phyloP scores from a whole-genome alignment of 1,140 invertebrate genomes.

The Scaptomyza graminum region DNA sequence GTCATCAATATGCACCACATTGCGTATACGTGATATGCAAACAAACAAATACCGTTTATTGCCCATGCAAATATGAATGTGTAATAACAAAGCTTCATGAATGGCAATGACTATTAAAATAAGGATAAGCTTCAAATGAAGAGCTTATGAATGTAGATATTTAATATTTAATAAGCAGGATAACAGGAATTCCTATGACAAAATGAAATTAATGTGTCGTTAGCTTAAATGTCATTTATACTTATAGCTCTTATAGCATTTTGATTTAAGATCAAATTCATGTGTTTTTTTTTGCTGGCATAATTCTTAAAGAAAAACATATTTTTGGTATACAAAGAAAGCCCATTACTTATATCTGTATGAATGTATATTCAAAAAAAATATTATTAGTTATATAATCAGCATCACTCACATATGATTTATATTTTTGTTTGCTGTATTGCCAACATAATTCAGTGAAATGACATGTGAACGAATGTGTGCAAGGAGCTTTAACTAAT shows the following conservation, averaged over 20 bases:
- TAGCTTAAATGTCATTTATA: background rate
- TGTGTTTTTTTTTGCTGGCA: too few relatives aligned
- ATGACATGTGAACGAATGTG: background rate
- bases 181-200: background rate
- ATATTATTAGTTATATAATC: background rate
- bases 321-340: background rate
- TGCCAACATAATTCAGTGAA: background rate
- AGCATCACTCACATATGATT: background rate
- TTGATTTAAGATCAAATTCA: too few relatives aligned
- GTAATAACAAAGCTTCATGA: background rate
- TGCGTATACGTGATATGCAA: conserved; percentile 49
- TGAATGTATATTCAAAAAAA: background rate
- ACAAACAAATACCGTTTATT: background rate
- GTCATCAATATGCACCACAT: conserved; percentile 13
- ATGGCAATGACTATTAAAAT: background rate
- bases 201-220: background rate
- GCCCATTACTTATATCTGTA: background rate
- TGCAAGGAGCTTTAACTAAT: conserved; percentile 24
- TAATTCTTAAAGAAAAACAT: too few relatives aligned
- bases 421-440: background rate
- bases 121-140: background rate
- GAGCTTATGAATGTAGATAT: background rate
- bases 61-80: background rate
- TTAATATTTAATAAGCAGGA: background rate
- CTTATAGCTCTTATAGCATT: too few relatives aligned